Conservation (phyloP, 2,113 vertebrate species). For the Chascanopsetta lugubris region DNA sequence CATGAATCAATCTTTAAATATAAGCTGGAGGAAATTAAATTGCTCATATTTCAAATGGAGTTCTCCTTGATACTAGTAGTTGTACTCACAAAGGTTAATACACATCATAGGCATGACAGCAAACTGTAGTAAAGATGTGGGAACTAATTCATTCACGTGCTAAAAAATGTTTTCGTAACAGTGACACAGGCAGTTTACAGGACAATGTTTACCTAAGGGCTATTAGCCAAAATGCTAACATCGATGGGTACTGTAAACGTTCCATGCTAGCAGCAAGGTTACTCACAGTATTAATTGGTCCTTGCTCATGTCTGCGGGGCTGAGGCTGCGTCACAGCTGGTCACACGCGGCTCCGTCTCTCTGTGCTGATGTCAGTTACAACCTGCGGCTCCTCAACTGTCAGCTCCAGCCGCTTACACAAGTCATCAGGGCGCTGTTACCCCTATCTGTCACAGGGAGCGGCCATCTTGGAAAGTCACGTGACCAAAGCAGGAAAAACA, state of each 20-base stretch:
- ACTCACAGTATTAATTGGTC: constrained; percentile 77
- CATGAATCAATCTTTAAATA: rapidly evolving
- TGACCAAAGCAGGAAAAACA: constrained; percentile 55
- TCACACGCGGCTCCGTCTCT: constrained; percentile 9
- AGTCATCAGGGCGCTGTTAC: background rate
- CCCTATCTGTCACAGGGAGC: constrained; percentile 40
- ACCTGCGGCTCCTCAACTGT: constrained; percentile 36
- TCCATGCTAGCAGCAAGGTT: background rate
- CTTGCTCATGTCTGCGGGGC: constrained; percentile 71
- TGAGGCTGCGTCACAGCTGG: background rate
- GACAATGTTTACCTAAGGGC: background rate
- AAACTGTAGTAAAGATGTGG: background rate
- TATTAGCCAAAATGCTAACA: background rate
- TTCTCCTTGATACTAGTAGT: background rate
- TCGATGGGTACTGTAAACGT: rapidly evolving
- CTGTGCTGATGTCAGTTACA: background rate
- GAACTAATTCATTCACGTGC: background rate
- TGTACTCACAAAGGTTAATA: no score
- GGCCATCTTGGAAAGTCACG: constrained; percentile 73
- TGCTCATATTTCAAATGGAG: background rate
- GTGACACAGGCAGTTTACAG: constrained; percentile 12
- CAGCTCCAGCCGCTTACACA: constrained; percentile 9
- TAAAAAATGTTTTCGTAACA: constrained; percentile 26
- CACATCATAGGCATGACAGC: background rate
- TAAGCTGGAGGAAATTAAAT: background rate